phyloP scores from a whole-genome alignment of 2,888 invertebrate species.

The Endomychus coccineus region DNA sequence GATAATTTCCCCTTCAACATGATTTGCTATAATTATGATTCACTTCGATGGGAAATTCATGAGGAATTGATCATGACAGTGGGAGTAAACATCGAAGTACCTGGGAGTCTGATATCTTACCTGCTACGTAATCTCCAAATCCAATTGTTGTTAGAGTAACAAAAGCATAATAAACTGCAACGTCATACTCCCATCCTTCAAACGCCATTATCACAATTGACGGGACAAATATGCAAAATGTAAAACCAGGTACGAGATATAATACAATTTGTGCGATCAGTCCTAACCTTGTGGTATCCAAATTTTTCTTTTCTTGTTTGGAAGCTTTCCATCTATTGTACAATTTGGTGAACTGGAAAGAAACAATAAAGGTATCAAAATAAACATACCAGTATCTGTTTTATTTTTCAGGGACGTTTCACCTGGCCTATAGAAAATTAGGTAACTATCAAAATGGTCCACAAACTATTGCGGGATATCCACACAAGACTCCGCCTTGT shows the following conservation, averaged over 20 bases:
- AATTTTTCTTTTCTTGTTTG: constrained; percentile 53
- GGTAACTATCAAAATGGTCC: too few relatives aligned
- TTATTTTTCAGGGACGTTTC: too few relatives aligned
- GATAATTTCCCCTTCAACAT: too few relatives aligned
- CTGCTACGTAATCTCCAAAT: constrained; percentile 89
- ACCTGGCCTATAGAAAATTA: too few relatives aligned
- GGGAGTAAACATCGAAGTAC: constrained; percentile 2
- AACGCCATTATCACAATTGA: constrained; percentile 76
- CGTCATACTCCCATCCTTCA: constrained; percentile 79
- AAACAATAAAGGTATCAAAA: too few relatives aligned
- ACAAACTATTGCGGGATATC: too few relatives aligned
- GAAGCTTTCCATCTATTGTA: constrained; percentile 74
- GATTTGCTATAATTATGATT: too few relatives aligned
- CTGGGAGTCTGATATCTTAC: constrained; percentile 43
- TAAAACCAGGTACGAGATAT: constrained; percentile 82
- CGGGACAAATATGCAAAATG: constrained; percentile 80
- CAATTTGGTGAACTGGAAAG: constrained; percentile 63
- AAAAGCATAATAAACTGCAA: constrained; percentile 80
- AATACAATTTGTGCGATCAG: constrained; percentile 72
- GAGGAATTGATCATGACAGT: background rate
- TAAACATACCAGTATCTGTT: too few relatives aligned
- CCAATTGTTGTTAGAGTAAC: constrained; percentile 84
- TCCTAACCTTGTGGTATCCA: constrained; percentile 61
- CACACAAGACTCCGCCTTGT: too few relatives aligned
- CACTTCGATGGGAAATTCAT: too few relatives aligned